A percentile compares a stretch with the other conserved stretches of the same genome.
Conservation (phyloP, 2,797 vertebrate species). For the Danio kyathit region DNA sequence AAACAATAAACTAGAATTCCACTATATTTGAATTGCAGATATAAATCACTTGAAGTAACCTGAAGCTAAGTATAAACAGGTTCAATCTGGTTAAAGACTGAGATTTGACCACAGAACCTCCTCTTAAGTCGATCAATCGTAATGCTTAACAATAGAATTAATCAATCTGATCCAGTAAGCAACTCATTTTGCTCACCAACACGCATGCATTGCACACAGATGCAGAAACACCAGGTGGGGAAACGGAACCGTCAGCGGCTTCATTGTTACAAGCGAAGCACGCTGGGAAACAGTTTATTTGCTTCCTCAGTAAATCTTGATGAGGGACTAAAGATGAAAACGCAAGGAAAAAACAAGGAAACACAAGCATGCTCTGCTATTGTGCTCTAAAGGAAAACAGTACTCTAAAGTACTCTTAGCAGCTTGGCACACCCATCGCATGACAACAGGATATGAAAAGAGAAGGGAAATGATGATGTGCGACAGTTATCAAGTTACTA, state of each 20-base stretch:
- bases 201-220: background rate
- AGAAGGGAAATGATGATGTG: background rate
- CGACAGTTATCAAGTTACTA: background rate
- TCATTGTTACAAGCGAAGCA: constrained; percentile 10
- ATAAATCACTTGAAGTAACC: background rate
- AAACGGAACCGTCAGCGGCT: constrained; percentile 10
- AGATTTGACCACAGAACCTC: too few relatives aligned
- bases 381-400: constrained; percentile 7
- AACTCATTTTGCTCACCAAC: constrained; percentile 1
- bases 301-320: constrained; percentile 24
- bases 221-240: constrained; percentile 13
- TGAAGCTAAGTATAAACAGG: background rate
- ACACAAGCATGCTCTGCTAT: background rate
- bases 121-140: background rate
- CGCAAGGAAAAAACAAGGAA: constrained; percentile 33
- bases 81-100: too few relatives aligned
- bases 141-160: background rate
- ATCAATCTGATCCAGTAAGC: background rate
- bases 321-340: constrained; percentile 13
- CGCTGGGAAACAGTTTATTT: constrained; percentile 2
- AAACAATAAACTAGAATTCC: background rate
- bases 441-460: background rate
- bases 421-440: background rate
- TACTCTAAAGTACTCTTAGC: constrained; percentile 5
- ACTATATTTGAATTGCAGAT: background rate